Conservation (phyloP, 2,797 vertebrate species). For the Synaphobranchus kaupii region DNA sequence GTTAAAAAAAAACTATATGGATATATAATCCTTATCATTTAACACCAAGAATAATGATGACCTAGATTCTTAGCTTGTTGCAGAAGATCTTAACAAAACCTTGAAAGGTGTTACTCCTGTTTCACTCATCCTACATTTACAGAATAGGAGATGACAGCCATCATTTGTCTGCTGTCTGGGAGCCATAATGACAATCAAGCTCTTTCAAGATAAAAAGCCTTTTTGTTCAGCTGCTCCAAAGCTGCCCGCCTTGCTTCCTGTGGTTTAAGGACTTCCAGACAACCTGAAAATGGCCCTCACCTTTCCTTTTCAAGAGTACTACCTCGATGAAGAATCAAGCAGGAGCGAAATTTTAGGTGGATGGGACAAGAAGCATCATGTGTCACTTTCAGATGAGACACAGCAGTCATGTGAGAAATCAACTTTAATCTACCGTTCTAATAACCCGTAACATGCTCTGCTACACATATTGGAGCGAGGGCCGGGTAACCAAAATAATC, state of each 20-base stretch:
- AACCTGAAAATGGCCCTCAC: background rate
- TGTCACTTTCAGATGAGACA: background rate
- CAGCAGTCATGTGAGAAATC: background rate
- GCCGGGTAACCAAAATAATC: background rate
- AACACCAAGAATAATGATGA: background rate
- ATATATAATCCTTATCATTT: background rate
- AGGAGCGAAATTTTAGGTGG: background rate
- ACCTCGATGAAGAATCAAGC: background rate
- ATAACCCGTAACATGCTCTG: background rate
- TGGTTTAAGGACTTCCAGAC: background rate
- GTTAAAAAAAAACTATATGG: background rate
- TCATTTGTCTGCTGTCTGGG: slow-evolving; percentile 13
- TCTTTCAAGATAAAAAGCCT: slow-evolving; percentile 61
- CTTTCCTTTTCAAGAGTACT: background rate
- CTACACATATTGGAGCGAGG: too few relatives aligned
- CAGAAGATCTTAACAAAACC: background rate
- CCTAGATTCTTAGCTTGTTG: background rate
- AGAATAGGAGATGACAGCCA: background rate
- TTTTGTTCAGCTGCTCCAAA: slow-evolving; percentile 52
- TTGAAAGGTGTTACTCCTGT: background rate
- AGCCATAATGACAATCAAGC: background rate
- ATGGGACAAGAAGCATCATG: background rate
- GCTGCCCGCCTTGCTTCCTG: slow-evolving; percentile 42
- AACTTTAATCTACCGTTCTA: background rate
- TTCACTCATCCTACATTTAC: background rate